phyloP scores from a whole-genome alignment of 2,113 vertebrate species.

The Picathartes gymnocephalus region DNA sequence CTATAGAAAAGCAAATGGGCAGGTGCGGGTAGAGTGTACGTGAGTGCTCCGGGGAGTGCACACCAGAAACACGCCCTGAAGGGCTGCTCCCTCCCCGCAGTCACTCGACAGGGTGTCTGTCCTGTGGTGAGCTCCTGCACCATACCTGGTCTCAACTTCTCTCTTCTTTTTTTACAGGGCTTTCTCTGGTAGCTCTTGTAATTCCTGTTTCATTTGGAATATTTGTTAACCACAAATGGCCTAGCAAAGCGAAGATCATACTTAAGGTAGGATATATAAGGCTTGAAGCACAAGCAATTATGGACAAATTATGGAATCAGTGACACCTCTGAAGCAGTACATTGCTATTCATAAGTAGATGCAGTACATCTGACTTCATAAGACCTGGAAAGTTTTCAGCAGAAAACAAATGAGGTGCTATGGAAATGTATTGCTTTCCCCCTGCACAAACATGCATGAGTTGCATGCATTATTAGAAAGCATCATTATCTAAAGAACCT shows the following conservation, averaged over 20 bases:
- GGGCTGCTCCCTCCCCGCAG: rapidly evolving
- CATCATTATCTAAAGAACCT: neutral
- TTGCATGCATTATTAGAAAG: slow-evolving; percentile 4
- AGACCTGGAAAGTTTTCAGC: neutral
- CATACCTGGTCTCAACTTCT: neutral
- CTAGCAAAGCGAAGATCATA: slow-evolving; percentile 81
- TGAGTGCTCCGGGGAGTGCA: rapidly evolving
- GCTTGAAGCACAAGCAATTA: neutral
- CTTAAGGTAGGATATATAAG: slow-evolving; percentile 81
- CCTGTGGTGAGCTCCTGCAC: neutral
- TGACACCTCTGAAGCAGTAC: neutral
- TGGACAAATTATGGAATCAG: neutral
- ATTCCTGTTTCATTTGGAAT: slow-evolving; percentile 83
- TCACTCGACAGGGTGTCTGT: rapidly evolving
- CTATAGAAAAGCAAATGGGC: slow-evolving; percentile 13
- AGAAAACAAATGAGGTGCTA: neutral
- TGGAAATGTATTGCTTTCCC: neutral
- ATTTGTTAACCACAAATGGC: slow-evolving; percentile 83
- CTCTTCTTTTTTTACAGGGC: slow-evolving; percentile 68
- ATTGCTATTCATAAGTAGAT: slow-evolving; percentile 1
- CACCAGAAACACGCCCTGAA: neutral
- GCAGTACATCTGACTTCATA: neutral
- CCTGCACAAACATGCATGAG: neutral
- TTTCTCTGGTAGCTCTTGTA: slow-evolving; percentile 85
- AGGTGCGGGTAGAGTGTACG: neutral